Percentiles rank a stretch among this genome's conserved stretches.
phyloP scores from a whole-genome alignment of 2,797 vertebrate species.

The Morus bassanus region DNA sequence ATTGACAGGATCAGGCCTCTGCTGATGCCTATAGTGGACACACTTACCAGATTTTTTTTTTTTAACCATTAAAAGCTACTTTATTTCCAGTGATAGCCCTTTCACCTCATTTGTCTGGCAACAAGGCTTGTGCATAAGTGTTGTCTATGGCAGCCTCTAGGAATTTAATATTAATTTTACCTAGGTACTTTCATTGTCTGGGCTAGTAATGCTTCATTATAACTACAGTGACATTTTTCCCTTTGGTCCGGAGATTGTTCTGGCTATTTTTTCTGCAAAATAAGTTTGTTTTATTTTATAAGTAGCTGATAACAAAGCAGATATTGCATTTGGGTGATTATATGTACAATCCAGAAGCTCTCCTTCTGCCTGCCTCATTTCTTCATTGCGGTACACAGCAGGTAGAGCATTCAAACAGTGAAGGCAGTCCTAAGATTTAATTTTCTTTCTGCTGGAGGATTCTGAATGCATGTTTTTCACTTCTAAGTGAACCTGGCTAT shows the following conservation, averaged over 20 bases:
- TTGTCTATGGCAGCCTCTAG: neutral
- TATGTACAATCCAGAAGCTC: neutral
- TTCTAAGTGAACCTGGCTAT: neutral
- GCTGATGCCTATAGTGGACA: neutral
- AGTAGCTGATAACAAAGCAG: neutral
- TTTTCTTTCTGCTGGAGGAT: neutral
- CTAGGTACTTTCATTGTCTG: conserved; percentile 2
- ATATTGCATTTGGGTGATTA: neutral
- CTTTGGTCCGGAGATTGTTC: neutral
- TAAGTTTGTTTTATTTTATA: neutral
- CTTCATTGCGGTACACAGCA: neutral
- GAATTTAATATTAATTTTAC: conserved; percentile 23
- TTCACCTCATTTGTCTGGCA: conserved; percentile 17
- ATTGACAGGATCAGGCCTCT: neutral
- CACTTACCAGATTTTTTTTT: neutral
- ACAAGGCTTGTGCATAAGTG: neutral
- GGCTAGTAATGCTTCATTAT: neutral
- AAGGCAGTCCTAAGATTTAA: neutral
- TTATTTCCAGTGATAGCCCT: neutral
- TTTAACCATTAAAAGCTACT: neutral
- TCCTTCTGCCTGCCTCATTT: neutral
- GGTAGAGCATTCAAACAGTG: neutral
- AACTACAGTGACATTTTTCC: neutral
- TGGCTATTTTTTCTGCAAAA: neutral
- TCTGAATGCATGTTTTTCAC: neutral